A percentile compares a stretch with the other conserved stretches of the same genome.
These are phyloP conservation scores for Tachyglossus aculeatus DNA, from an alignment of 2,797 vertebrate genomes.

Conservation along the genomic window DNA sequence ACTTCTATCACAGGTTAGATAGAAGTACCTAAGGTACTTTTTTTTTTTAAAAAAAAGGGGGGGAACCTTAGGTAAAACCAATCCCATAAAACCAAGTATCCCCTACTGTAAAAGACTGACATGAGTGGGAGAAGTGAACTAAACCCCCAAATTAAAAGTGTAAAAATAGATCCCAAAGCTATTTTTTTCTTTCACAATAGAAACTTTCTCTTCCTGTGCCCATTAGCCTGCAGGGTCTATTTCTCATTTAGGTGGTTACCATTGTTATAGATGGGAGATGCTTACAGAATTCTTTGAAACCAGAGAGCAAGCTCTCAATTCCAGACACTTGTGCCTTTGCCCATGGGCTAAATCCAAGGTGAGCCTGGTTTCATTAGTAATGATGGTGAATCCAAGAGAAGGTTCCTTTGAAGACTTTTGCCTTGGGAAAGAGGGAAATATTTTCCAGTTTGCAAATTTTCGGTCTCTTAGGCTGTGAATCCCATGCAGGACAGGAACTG, in stretches of 20 bases:
- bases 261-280: background rate
- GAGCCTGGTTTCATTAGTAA: background rate
- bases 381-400: background rate
- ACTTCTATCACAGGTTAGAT: too few relatives aligned
- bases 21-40: too few relatives aligned
- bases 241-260: slow-evolving; percentile 15
- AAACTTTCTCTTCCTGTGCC: background rate
- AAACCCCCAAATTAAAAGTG: background rate
- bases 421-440: background rate
- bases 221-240: background rate
- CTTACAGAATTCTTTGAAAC: slow-evolving; percentile 5
- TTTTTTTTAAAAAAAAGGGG: background rate
- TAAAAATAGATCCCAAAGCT: background rate
- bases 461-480: too few relatives aligned
- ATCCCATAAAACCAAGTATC: background rate
- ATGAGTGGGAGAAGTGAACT: slow-evolving; percentile 18
- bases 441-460: too few relatives aligned
- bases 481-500: too few relatives aligned
- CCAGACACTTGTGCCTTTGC: background rate
- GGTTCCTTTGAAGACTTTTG: background rate
- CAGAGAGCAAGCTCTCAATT: background rate
- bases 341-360: background rate
- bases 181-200: background rate
- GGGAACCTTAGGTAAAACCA: background rate
- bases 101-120: background rate